phyloP scores from a whole-genome alignment of 2,113 vertebrate genomes.

The Engystomops pustulosus region DNA sequence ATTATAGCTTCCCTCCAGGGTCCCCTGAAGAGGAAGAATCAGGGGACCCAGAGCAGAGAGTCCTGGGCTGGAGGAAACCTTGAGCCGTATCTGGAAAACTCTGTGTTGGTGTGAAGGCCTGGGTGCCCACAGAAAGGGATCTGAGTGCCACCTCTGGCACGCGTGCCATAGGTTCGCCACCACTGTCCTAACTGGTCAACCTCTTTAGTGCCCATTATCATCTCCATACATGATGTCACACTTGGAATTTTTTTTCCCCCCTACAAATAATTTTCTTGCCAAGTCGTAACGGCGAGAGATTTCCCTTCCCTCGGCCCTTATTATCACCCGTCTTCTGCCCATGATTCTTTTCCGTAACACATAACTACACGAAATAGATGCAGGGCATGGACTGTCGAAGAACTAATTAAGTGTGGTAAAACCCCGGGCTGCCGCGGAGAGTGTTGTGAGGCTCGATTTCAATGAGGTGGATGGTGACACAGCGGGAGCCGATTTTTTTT shows the following conservation, averaged over 20 bases:
- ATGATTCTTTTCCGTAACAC: background rate
- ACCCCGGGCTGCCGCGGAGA: constrained; percentile 15
- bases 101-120: too few species aligned
- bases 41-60: too few species aligned
- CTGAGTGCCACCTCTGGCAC: too few species aligned
- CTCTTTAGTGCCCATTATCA: background rate
- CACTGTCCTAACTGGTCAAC: too few species aligned
- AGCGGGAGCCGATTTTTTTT: constrained; percentile 62
- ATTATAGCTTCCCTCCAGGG: too few species aligned
- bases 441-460: constrained; percentile 2
- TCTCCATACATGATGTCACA: background rate
- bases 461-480: constrained; percentile 58
- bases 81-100: too few species aligned
- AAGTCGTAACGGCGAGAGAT: background rate
- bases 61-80: too few species aligned
- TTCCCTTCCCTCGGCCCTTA: background rate
- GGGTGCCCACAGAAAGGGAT: too few species aligned
- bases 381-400: background rate
- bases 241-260: background rate
- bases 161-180: too few species aligned
- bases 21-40: too few species aligned
- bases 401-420: constrained; percentile 43
- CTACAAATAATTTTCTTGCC: background rate
- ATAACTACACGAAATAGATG: background rate
- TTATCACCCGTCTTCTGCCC: background rate